These are phyloP conservation scores for Halocynthia roretzi DNA, from an alignment of 23 tunicate species.

Conservation along the genomic window DNA sequence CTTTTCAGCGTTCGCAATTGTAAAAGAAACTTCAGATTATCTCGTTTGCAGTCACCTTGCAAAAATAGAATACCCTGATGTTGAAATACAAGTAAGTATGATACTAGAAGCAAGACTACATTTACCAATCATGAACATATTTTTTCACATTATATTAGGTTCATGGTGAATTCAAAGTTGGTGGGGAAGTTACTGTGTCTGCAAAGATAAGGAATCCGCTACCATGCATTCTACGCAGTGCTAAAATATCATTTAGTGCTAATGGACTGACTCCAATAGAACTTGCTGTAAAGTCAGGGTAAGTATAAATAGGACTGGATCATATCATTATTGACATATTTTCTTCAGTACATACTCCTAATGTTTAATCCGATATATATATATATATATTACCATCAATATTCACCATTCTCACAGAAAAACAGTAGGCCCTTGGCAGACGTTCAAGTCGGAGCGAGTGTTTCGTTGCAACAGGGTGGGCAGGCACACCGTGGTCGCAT, in stretches of 20 bases:
- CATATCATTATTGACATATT: neutral
- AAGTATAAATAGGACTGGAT: neutral
- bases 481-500: slow-evolving; percentile 8
- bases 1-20: slow-evolving; percentile 8
- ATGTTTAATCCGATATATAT: neutral
- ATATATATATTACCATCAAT: neutral
- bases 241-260: neutral
- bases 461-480: slow-evolving; percentile 11
- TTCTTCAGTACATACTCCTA: too few relatives aligned
- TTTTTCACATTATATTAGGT: neutral
- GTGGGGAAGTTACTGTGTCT: slow-evolving; percentile 10
- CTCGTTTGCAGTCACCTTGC: neutral
- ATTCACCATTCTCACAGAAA: neutral
- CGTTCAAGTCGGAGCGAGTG: slow-evolving; percentile 7
- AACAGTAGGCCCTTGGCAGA: slow-evolving; percentile 23
- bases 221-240: neutral
- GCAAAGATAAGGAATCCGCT: slow-evolving; percentile 8
- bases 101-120: neutral
- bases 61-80: slow-evolving; percentile 6
- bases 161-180: slow-evolving; percentile 26
- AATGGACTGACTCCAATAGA: slow-evolving; percentile 12
- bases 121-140: too few relatives aligned
- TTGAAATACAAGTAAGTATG: slow-evolving; percentile 11
- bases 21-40: slow-evolving; percentile 1
- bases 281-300: slow-evolving; percentile 2